Evolutionary conservation across 2,888 invertebrate species (phyloP).

Genomic region (Mimachlamys varia): DNA sequence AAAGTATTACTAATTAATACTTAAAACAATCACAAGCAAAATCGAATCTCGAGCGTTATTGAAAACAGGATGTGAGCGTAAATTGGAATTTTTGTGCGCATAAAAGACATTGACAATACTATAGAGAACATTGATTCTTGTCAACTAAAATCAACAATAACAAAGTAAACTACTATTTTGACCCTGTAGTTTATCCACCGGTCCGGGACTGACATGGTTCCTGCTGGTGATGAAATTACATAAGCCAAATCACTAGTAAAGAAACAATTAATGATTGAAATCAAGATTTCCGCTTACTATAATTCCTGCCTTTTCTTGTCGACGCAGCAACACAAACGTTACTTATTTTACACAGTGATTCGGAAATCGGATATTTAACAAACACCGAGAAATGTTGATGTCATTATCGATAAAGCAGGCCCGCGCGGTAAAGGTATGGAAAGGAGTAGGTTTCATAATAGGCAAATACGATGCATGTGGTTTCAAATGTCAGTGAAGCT

Average conservation of each 20-base stretch:
- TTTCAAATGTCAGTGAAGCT: background rate
- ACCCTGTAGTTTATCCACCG: background rate
- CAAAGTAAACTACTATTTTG: background rate
- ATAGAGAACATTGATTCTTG: background rate
- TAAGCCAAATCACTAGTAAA: background rate
- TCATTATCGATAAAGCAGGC: background rate
- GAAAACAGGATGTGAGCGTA: background rate
- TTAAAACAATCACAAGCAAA: background rate
- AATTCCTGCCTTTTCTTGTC: background rate
- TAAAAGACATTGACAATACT: background rate
- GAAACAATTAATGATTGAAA: background rate
- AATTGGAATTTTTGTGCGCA: background rate
- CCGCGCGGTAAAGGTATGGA: background rate
- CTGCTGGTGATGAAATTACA: background rate
- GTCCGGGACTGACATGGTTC: background rate
- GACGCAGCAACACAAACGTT: background rate
- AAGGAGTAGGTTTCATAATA: slow-evolving; percentile 14
- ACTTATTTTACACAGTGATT: background rate
- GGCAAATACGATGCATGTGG: background rate
- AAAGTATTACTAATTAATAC: background rate
- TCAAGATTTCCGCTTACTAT: background rate
- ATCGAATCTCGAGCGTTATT: background rate
- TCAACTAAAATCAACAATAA: background rate
- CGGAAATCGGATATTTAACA: background rate
- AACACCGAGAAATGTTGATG: slow-evolving; percentile 4